These are phyloP conservation scores for Ellobius talpinus DNA, from an alignment of 2,113 vertebrate genomes.

Conservation along the genomic window DNA sequence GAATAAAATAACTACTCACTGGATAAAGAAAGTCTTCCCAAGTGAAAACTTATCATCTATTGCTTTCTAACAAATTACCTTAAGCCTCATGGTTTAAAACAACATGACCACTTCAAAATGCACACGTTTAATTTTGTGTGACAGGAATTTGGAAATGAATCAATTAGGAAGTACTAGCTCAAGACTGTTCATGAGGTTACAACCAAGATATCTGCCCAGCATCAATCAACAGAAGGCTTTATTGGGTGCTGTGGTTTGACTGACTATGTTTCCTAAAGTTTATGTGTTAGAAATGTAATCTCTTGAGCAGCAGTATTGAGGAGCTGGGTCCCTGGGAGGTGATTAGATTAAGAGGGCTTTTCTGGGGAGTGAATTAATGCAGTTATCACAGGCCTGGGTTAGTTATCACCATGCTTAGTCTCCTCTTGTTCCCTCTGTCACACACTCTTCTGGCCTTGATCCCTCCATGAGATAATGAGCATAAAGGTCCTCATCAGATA, in stretches of 20 bases:
- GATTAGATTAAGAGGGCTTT: no score
- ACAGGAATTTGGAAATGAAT: neutral
- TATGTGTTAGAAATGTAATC: neutral
- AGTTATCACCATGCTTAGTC: neutral
- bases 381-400: neutral
- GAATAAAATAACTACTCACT: neutral
- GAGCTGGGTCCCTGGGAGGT: neutral
- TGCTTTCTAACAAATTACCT: slow-evolving; percentile 41
- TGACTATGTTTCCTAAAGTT: neutral
- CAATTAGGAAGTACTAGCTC: neutral
- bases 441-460: neutral
- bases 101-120: neutral
- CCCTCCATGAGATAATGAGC: neutral
- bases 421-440: neutral
- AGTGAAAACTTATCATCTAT: slow-evolving; percentile 23
- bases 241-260: neutral
- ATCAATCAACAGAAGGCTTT: neutral
- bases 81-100: neutral
- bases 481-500: neutral
- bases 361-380: neutral
- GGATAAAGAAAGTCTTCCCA: neutral
- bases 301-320: neutral
- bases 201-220: neutral
- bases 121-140: neutral
- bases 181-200: neutral